Percentiles rank a stretch among this genome's conserved stretches.
These are phyloP conservation scores for Procambarus clarkii DNA, from an alignment of 1,140 invertebrate genomes.

Conservation along the genomic window DNA sequence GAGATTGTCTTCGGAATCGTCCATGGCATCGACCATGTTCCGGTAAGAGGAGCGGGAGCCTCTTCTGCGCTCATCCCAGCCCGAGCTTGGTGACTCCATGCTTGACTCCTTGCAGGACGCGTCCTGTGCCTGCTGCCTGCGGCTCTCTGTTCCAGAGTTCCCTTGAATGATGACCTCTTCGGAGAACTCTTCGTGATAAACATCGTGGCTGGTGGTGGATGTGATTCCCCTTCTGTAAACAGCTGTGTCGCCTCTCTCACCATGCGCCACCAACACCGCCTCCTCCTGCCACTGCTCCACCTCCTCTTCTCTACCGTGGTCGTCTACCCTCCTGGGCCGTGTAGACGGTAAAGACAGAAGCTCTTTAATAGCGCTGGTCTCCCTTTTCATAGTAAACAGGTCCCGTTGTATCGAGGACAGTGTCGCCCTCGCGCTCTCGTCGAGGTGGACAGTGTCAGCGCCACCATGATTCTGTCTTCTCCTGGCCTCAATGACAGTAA, in stretches of 20 bases:
- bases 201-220: constrained; percentile 11
- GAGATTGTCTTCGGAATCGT: constrained; percentile 19
- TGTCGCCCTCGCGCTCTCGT: not conserved
- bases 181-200: constrained; percentile 9
- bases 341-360: not conserved
- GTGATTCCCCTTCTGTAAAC: constrained; percentile 10
- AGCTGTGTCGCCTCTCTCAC: not conserved
- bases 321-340: not conserved
- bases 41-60: constrained; percentile 22
- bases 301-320: not conserved
- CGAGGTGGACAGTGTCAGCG: not conserved
- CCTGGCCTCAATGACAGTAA: constrained; percentile 22
- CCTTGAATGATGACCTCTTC: constrained; percentile 20
- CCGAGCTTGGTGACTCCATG: not conserved
- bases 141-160: not conserved
- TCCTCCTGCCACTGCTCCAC: constrained; percentile 20
- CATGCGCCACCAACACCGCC: not conserved
- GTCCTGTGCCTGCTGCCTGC: not conserved
- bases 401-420: constrained; percentile 23
- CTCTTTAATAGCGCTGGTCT: constrained; percentile 24
- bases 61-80: not conserved
- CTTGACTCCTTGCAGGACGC: not conserved
- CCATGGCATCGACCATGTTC: constrained; percentile 27
- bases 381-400: constrained; percentile 31
- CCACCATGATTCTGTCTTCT: not conserved